Conservation (phyloP, 2,113 vertebrate genomes). For the Neomonachus schauinslandi region DNA sequence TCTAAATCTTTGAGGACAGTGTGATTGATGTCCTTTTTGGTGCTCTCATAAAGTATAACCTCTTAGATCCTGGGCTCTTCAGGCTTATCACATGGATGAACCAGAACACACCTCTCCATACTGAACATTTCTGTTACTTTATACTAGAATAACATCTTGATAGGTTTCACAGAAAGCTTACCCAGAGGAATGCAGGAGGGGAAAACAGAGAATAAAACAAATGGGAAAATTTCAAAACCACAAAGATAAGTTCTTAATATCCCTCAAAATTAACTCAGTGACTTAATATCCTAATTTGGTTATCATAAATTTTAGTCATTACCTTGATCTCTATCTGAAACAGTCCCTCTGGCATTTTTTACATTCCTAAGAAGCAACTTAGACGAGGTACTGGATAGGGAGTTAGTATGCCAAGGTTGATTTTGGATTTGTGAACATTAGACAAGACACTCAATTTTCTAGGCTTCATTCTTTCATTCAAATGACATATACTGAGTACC, state of each 20-base stretch:
- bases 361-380: neutral
- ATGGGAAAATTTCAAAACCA: neutral
- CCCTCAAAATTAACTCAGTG: neutral
- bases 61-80: neutral
- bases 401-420: neutral
- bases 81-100: neutral
- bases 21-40: neutral
- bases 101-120: neutral
- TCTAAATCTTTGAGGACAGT: neutral
- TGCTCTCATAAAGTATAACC: neutral
- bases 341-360: neutral
- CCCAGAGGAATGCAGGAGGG: neutral
- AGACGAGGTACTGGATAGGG: neutral
- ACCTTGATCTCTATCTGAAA: neutral
- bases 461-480: neutral
- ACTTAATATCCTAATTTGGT: neutral
- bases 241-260: conserved; percentile 6
- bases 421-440: neutral
- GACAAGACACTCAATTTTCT: neutral
- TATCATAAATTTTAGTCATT: neutral
- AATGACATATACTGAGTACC: neutral
- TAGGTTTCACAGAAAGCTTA: neutral
- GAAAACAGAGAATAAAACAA: neutral
- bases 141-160: neutral
- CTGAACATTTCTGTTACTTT: neutral